Evolutionary conservation across 1,140 invertebrate species (phyloP).

Genomic region (Papilio glaucus): DNA sequence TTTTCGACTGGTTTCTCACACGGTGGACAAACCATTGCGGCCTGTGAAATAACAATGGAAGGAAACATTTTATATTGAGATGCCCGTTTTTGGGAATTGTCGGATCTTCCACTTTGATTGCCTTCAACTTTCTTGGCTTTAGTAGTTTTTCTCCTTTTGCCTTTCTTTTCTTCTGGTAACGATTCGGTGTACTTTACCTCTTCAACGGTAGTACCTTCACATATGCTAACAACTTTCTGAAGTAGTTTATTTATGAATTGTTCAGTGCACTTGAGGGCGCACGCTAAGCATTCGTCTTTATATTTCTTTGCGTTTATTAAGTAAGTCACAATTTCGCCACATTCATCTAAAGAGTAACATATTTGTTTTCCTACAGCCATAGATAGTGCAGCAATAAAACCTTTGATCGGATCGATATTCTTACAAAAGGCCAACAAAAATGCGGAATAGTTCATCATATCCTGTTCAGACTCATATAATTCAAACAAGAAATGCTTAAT

Average conservation of each 20-base stretch:
- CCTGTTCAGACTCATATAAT: slow-evolving; percentile 76
- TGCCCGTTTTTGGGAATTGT: slow-evolving; percentile 51
- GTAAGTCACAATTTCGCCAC: slow-evolving; percentile 71
- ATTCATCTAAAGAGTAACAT: slow-evolving; percentile 77
- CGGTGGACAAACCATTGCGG: slow-evolving; percentile 63
- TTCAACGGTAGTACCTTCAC: slow-evolving; percentile 64
- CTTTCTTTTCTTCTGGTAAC: slow-evolving; percentile 61
- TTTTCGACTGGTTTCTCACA: slow-evolving; percentile 60
- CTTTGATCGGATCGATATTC: slow-evolving; percentile 78
- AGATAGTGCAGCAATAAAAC: slow-evolving; percentile 83
- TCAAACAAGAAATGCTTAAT: slow-evolving; percentile 83
- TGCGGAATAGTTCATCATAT: slow-evolving; percentile 84
- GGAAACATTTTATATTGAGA: slow-evolving; percentile 52
- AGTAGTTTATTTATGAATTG: slow-evolving; percentile 65
- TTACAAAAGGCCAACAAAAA: slow-evolving; percentile 86
- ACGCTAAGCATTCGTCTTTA: slow-evolving; percentile 65
- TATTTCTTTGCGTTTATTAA: slow-evolving; percentile 71
- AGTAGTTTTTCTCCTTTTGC: slow-evolving; percentile 57
- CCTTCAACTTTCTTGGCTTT: slow-evolving; percentile 60
- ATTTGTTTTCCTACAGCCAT: slow-evolving; percentile 82
- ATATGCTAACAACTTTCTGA: slow-evolving; percentile 63
- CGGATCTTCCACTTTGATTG: slow-evolving; percentile 55
- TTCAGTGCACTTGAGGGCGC: slow-evolving; percentile 61
- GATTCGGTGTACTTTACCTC: slow-evolving; percentile 63
- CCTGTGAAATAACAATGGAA: slow-evolving; percentile 58